phyloP scores from a whole-genome alignment of 2,113 vertebrate genomes.

The Burhinus bistriatus region DNA sequence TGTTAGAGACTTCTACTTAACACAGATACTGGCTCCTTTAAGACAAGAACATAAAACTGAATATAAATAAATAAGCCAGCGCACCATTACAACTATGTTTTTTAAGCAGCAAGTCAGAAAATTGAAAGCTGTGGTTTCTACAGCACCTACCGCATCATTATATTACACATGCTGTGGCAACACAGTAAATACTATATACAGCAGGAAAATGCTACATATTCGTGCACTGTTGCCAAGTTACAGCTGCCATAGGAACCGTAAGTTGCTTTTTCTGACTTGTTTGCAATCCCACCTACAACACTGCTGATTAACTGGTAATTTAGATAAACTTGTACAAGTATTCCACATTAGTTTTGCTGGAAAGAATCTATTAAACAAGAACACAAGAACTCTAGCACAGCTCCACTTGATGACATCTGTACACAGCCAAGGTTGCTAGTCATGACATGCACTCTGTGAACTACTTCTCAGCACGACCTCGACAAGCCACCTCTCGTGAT shows the following conservation, averaged over 20 bases:
- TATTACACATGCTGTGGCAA: neutral
- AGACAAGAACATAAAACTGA: neutral
- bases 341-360: neutral
- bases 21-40: neutral
- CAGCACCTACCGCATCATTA: neutral
- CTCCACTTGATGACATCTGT: accelerated
- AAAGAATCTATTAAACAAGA: neutral
- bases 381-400: neutral
- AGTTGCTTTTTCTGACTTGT: neutral
- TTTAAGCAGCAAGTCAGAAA: neutral
- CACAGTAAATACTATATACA: neutral
- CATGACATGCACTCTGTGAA: accelerated
- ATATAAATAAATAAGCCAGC: neutral
- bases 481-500: neutral
- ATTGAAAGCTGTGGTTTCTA: neutral
- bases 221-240: neutral
- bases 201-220: neutral
- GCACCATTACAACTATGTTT: neutral
- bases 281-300: neutral
- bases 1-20: neutral
- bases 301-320: neutral
- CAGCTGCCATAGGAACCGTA: neutral
- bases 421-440: neutral
- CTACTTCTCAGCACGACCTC: neutral
- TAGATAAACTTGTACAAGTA: neutral